Conservation (phyloP, 2,888 invertebrate genomes). For the Oscheius onirici region DNA sequence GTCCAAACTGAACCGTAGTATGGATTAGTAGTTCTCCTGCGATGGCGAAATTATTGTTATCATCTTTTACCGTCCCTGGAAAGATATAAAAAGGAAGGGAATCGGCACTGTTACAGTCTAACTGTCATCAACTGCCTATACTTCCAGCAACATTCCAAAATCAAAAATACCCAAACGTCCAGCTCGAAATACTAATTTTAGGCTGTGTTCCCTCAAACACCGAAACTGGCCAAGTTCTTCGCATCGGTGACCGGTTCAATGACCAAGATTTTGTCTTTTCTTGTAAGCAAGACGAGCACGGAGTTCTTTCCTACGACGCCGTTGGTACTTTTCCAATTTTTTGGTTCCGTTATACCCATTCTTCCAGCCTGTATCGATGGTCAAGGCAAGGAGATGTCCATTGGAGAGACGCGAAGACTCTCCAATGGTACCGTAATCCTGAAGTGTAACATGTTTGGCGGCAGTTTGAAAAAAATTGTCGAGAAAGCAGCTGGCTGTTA, state of each 20-base stretch:
- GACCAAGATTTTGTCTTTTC: slow-evolving; percentile 55
- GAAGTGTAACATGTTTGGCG: slow-evolving; percentile 52
- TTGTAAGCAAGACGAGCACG: slow-evolving; percentile 55
- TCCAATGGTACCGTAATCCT: slow-evolving; percentile 54
- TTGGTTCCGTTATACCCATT: too few relatives aligned
- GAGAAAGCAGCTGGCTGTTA: slow-evolving; percentile 57
- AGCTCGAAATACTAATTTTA: too few relatives aligned
- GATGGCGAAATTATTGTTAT: too few relatives aligned
- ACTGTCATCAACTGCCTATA: too few relatives aligned
- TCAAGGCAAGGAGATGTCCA: slow-evolving; percentile 44
- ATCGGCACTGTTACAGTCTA: too few relatives aligned
- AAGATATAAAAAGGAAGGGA: too few relatives aligned
- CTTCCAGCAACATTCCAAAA: too few relatives aligned
- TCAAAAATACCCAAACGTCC: too few relatives aligned
- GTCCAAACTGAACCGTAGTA: too few relatives aligned
- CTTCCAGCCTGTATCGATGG: slow-evolving; percentile 52
- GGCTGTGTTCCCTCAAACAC: slow-evolving; percentile 57
- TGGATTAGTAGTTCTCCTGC: too few relatives aligned
- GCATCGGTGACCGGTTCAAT: slow-evolving; percentile 38
- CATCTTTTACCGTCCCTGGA: too few relatives aligned
- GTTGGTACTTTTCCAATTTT: slow-evolving; percentile 29
- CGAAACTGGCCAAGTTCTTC: slow-evolving; percentile 42
- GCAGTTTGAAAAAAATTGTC: slow-evolving; percentile 53
- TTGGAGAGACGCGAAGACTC: slow-evolving; percentile 47
- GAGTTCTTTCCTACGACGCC: slow-evolving; percentile 56